Evolutionary conservation across 2,797 vertebrate genomes (phyloP), one percentile per base, ranked within the genome.

Genomic region (Nothura maculosa): DNA sequence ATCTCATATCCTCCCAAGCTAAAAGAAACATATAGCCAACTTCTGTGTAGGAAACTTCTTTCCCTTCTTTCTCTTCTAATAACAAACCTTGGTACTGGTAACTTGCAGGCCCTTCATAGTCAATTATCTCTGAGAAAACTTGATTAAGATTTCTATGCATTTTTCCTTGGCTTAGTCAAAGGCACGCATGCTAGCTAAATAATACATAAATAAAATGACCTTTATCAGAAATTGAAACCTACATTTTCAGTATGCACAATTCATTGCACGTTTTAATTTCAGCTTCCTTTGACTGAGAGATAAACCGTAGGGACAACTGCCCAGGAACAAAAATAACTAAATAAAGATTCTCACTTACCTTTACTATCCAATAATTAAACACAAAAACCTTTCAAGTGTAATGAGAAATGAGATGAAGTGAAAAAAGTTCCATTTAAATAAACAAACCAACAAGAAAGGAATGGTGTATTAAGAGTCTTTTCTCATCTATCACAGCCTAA

Each of bases 401-500:
- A 82, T 90, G 54, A 69, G 87, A 68, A 96, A 63, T 63, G 3
- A 68, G 60, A n/a, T 75, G 77, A 96, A 88, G 18, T 43, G 48
- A 92, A 57, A 94, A 86, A 50, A 74, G 40, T 85, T 92, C 81
- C 83, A 69, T 48, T 90, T 85, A 81, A 93, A 81, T 60, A 92
- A 87, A 85, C 43, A 43, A 90, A 25, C 47, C 22, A 50, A 45
- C 18, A 47, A 50, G 17, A 52, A 40, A 84, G 19, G 17, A 85
- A n/a, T 8, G 40, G 34, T 61, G 48, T 9, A 77, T 83, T 92
- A 82, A 82, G 88, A 93, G 30, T 52, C 30, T 67, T 85, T 68
- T 61, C 48, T 90, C 77, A 93, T 95, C 63, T 70, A 61, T 95
- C 92, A 94, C 43, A 80, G 34, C 9, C 20, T 89, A 97, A 96